Percentiles rank a stretch among this genome's conserved stretches.
Evolutionary conservation across 2,113 vertebrate genomes (phyloP).

Genomic region (Pterophyllum scalare): DNA sequence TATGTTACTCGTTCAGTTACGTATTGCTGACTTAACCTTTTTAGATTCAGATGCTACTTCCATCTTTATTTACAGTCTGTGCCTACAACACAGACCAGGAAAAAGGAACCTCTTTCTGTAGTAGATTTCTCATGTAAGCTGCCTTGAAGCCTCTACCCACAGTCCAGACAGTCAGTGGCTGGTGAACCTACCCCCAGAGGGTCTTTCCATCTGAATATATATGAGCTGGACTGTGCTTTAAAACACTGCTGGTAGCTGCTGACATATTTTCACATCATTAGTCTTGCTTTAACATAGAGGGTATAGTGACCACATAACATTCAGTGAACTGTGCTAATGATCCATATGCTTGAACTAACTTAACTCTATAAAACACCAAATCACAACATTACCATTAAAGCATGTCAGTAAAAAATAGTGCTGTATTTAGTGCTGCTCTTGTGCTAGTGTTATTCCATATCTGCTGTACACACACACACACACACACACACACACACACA

Average conservation of each 20-base stretch:
- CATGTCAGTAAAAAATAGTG: background rate
- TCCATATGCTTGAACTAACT: background rate
- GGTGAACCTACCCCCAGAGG: background rate
- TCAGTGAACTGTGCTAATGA: background rate
- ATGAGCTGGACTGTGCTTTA: background rate
- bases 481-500: background rate
- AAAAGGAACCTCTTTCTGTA: background rate
- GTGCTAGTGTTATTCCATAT: background rate
- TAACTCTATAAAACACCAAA: background rate
- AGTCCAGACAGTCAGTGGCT: background rate
- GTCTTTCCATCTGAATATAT: background rate
- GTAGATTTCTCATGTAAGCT: background rate
- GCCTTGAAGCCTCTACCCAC: background rate
- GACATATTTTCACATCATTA: background rate
- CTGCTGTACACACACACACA: background rate
- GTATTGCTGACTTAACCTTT: background rate
- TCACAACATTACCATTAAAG: background rate
- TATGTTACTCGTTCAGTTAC: background rate
- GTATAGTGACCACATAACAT: background rate
- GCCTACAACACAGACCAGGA: background rate
- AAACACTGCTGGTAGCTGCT: accelerated
- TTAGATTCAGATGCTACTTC: background rate
- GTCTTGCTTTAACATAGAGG: background rate
- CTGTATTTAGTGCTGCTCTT: background rate
- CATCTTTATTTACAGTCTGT: background rate